Evolutionary conservation across 2,113 vertebrate genomes (phyloP).

Genomic region (Circaetus gallicus): DNA sequence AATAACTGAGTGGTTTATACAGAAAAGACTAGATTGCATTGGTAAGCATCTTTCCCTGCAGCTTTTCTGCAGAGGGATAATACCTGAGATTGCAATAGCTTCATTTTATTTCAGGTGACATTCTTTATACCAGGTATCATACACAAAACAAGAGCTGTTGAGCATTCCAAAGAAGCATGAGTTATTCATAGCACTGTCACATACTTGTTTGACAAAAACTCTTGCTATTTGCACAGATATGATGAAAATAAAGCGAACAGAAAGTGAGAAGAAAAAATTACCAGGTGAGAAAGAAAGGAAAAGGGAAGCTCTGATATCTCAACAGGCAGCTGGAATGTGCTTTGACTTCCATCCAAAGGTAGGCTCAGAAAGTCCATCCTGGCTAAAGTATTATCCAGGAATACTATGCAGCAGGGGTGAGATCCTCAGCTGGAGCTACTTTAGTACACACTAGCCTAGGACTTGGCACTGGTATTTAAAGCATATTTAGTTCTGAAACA

Average conservation of each 20-base stretch:
- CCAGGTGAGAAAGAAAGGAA: constrained; percentile 59
- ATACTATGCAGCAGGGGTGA: neutral
- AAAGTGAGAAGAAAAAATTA: constrained; percentile 24
- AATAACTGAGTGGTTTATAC: constrained; percentile 82
- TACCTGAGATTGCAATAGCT: neutral
- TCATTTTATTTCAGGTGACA: neutral
- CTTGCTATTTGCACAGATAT: constrained; percentile 71
- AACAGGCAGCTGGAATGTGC: constrained; percentile 81
- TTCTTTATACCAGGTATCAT: neutral
- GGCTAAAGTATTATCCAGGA: neutral
- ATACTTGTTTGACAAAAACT: neutral
- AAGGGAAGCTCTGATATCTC: constrained; percentile 70
- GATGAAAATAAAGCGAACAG: constrained; percentile 78
- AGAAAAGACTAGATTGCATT: constrained; percentile 79
- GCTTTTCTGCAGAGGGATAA: neutral
- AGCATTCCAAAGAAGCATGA: neutral
- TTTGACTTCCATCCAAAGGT: constrained; percentile 89
- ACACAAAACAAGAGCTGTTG: neutral
- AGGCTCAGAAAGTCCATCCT: neutral
- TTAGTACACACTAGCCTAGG: neutral
- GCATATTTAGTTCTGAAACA: neutral
- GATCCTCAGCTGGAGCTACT: neutral
- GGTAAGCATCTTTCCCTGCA: constrained; percentile 67
- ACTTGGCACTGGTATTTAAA: neutral
- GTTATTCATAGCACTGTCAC: neutral